These are phyloP conservation scores for Tamias sibiricus DNA, from an alignment of 2,113 vertebrate genomes.

Conservation along the genomic window DNA sequence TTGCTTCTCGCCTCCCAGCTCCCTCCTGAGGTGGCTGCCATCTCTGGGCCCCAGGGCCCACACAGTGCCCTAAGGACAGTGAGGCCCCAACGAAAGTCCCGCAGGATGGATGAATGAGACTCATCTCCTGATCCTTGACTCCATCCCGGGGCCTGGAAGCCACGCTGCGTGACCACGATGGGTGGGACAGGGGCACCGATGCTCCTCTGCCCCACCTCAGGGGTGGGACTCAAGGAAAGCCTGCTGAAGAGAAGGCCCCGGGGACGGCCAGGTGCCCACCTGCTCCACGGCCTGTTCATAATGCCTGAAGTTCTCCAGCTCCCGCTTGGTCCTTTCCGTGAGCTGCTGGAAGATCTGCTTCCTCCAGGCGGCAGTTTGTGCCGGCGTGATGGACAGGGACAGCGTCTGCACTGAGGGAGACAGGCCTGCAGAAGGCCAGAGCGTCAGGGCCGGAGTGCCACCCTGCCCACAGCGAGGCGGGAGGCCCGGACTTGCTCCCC, in stretches of 20 bases:
- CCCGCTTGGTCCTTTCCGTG: constrained; percentile 93
- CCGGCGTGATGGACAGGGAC: constrained; percentile 92
- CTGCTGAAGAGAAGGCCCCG: accelerated
- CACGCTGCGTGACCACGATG: accelerated
- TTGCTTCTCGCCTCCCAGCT: accelerated
- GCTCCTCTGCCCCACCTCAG: background rate
- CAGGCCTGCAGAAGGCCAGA: constrained; percentile 85
- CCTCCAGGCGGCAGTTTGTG: constrained; percentile 94
- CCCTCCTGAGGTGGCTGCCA: accelerated
- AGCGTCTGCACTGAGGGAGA: constrained; percentile 90
- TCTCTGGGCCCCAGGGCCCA: background rate
- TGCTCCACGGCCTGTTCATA: constrained; percentile 97
- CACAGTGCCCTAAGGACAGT: accelerated
- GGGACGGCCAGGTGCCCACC: constrained; percentile 80
- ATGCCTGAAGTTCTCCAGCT: constrained; percentile 95
- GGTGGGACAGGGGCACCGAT: accelerated
- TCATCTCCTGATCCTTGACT: background rate
- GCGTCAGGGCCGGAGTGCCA: constrained; percentile 5
- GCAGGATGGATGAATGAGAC: too few relatives aligned
- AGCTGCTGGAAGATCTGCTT: constrained; percentile 98
- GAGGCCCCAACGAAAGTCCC: background rate
- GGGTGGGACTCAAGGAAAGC: accelerated
- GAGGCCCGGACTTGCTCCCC: background rate
- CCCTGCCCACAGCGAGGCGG: background rate
- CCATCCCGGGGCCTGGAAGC: background rate